These are phyloP conservation scores for Eupeodes luniger DNA, from an alignment of 2,888 invertebrate genomes.

Conservation along the genomic window DNA sequence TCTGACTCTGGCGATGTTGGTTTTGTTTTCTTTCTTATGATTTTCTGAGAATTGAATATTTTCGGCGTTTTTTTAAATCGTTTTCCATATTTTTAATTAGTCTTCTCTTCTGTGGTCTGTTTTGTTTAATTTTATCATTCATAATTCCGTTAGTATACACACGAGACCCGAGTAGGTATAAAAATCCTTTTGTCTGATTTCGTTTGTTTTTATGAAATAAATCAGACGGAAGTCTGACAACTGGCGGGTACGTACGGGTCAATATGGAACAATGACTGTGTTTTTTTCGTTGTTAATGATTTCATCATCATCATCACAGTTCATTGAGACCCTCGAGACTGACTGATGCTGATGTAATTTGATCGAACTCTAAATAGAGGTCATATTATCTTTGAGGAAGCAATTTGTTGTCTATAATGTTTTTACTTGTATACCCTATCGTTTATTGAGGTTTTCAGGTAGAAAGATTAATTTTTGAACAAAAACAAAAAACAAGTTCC, in stretches of 20 bases:
- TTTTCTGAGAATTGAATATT: conserved; percentile 38
- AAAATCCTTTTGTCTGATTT: conserved; percentile 44
- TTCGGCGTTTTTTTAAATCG: conserved; percentile 8
- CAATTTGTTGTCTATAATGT: conserved; percentile 7
- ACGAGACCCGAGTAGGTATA: no score
- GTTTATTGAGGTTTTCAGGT: conserved; percentile 35
- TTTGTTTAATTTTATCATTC: conserved; percentile 15
- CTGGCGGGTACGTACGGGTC: conserved; percentile 4
- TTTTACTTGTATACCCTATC: not conserved
- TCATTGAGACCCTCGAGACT: not conserved
- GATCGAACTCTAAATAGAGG: conserved; percentile 28
- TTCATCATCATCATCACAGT: conserved; percentile 30
- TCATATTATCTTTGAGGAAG: conserved; percentile 44
- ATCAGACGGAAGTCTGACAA: conserved; percentile 62
- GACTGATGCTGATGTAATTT: conserved; percentile 47
- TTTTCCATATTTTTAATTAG: conserved; percentile 46
- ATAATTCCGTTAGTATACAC: conserved; percentile 29
- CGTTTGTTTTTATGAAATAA: conserved; percentile 36
- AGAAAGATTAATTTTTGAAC: conserved; percentile 11
- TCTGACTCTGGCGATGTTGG: conserved; percentile 4
- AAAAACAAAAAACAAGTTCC: conserved; percentile 37
- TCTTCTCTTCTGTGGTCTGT: conserved; percentile 3
- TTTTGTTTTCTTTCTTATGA: not conserved
- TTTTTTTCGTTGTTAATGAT: conserved; percentile 21
- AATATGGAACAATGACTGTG: conserved; percentile 65